Evolutionary conservation across 2,797 vertebrate genomes (phyloP).

Genomic region (Gymnodraco acuticeps): DNA sequence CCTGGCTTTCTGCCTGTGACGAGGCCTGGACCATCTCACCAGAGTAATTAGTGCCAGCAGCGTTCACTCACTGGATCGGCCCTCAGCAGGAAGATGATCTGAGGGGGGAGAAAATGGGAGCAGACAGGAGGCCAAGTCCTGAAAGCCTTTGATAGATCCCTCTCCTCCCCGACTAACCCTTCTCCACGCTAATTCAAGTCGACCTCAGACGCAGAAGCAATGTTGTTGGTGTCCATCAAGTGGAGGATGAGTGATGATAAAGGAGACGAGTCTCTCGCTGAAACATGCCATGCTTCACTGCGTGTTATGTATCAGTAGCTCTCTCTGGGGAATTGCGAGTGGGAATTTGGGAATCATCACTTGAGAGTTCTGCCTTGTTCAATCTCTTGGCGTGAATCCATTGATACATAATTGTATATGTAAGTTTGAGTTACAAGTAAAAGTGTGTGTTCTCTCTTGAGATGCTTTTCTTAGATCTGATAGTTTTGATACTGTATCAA

Average conservation of each 20-base stretch:
- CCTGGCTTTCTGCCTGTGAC: conserved; percentile 44
- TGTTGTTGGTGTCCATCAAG: conserved; percentile 29
- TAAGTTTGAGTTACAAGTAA: conserved; percentile 51
- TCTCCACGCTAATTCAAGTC: conserved; percentile 13
- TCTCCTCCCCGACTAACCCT: conserved; percentile 9
- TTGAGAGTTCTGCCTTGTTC: conserved; percentile 15
- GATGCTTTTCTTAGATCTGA: conserved; percentile 51
- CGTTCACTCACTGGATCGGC: conserved; percentile 50
- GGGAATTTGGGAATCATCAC: conserved; percentile 18
- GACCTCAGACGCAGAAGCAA: conserved; percentile 33
- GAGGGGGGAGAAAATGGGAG: conserved; percentile 43
- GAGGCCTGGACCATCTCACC: conserved; percentile 40
- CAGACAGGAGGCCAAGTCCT: conserved; percentile 49
- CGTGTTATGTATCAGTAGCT: conserved; percentile 18
- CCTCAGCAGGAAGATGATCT: conserved; percentile 52
- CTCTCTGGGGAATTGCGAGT: conserved; percentile 16
- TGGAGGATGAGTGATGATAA: conserved; percentile 42
- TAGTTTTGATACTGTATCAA: conserved; percentile 53
- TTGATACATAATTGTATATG: conserved; percentile 56
- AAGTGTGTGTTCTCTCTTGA: conserved; percentile 39
- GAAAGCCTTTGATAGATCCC: conserved; percentile 57
- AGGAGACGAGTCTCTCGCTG: conserved; percentile 18
- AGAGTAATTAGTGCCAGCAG: conserved; percentile 71
- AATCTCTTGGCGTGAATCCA: conserved; percentile 6
- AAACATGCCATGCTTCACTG: conserved; percentile 22